Evolutionary conservation across 37 sponge, comb jelly and placozoan species (phyloP).

Genomic region (Cladorhizidae sp.): DNA sequence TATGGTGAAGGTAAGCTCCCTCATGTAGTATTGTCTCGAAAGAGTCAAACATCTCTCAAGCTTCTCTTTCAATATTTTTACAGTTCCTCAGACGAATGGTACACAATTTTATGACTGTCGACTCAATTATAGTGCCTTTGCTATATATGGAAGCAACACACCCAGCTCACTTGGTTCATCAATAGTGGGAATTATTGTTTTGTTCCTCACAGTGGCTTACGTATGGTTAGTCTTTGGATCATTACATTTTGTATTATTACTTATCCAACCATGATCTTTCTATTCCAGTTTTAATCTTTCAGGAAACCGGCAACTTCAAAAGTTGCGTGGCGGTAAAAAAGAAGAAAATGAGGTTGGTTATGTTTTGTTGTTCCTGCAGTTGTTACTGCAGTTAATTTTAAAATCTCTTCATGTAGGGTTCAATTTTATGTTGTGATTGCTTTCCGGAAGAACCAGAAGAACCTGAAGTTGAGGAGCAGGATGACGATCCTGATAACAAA

Average conservation of each 20-base stretch:
- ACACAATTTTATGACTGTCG: conserved; percentile 13
- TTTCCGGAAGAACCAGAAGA: conserved; percentile 37
- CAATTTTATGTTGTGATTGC: conserved; percentile 66
- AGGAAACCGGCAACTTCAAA: conserved; percentile 46
- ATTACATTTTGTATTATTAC: conserved; percentile 7
- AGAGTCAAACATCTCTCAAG: not conserved
- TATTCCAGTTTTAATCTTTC: conserved; percentile 54
- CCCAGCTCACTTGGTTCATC: conserved; percentile 72
- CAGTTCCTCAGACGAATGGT: not conserved
- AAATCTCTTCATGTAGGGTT: conserved; percentile 20
- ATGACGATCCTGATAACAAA: conserved; percentile 60
- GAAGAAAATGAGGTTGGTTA: conserved; percentile 45
- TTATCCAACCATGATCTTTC: not conserved
- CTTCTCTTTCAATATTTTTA: not conserved
- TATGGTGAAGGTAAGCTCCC: conserved; percentile 61
- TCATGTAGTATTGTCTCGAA: not conserved
- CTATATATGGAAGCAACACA: conserved; percentile 7
- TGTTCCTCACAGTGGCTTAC: conserved; percentile 77
- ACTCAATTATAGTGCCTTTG: conserved; percentile 10
- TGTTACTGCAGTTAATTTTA: not conserved
- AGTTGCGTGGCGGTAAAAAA: conserved; percentile 61
- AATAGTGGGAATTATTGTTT: conserved; percentile 75
- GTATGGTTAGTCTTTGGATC: conserved; percentile 43
- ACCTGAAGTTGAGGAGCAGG: conserved; percentile 6
- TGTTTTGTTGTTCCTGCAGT: not conserved